phyloP scores from a whole-genome alignment of 2,888 invertebrate species.

The Merodon equestris region DNA sequence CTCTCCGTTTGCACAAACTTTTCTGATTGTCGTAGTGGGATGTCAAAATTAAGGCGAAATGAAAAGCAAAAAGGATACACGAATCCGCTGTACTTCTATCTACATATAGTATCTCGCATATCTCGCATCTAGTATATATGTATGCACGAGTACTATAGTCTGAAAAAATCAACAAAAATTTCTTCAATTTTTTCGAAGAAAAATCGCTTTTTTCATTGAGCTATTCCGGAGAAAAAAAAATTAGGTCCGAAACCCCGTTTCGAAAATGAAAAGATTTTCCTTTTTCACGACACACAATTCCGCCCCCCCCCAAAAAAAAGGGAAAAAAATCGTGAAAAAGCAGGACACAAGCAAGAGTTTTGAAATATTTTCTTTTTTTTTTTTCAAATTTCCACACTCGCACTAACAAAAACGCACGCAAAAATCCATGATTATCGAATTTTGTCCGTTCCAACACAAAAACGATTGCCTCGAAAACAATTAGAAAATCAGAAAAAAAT shows the following conservation, averaged over 20 bases:
- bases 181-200: not conserved
- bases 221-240: no score
- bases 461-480: no score
- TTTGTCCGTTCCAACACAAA: not conserved
- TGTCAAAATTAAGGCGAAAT: constrained; percentile 47
- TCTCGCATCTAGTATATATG: not conserved
- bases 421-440: not conserved
- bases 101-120: not conserved
- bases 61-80: constrained; percentile 1
- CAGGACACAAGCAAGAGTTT: no score
- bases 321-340: no score
- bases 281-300: no score
- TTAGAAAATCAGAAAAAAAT: no score
- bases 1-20: constrained; percentile 15
- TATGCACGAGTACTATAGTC: not conserved
- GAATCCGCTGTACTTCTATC: constrained; percentile 13
- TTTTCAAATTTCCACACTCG: constrained; percentile 13
- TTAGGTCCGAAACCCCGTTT: no score
- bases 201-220: not conserved
- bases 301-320: no score
- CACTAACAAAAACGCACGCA: constrained; percentile 22
- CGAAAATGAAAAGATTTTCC: no score
- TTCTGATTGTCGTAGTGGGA: constrained; percentile 35
- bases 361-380: not conserved
- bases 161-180: not conserved